Conservation (phyloP, 1,140 invertebrate genomes). For the Magallana gigas region DNA sequence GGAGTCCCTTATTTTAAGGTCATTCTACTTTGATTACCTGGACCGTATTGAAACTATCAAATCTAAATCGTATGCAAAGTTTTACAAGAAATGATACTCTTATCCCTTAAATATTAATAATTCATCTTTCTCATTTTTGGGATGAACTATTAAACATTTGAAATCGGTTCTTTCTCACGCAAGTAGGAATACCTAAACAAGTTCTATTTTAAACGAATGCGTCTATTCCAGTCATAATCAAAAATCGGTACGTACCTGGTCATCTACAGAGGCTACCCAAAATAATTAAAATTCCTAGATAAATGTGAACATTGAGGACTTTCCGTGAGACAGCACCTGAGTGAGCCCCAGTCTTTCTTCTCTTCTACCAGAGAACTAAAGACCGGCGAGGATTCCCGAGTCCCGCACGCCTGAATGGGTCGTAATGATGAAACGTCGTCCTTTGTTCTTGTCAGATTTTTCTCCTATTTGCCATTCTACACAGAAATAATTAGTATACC, state of each 20-base stretch:
- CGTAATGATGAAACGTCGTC: conserved; percentile 1
- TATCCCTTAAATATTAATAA: too few relatives aligned
- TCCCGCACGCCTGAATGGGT: background rate
- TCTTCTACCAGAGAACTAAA: background rate
- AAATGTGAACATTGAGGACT: background rate
- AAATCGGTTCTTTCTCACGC: too few relatives aligned
- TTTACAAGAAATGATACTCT: too few relatives aligned
- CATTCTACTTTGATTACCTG: too few relatives aligned
- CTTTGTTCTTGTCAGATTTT: conserved; percentile 22
- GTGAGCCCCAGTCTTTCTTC: background rate
- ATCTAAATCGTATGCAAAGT: too few relatives aligned
- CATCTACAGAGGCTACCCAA: background rate
- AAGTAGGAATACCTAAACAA: too few relatives aligned
- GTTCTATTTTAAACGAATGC: too few relatives aligned
- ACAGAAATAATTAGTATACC: conserved; percentile 34
- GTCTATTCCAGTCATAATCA: too few relatives aligned
- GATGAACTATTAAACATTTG: too few relatives aligned
- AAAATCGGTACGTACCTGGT: background rate
- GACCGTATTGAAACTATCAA: too few relatives aligned
- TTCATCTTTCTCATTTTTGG: too few relatives aligned
- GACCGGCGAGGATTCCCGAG: background rate
- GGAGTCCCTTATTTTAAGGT: too few relatives aligned
- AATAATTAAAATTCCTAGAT: conserved; percentile 7
- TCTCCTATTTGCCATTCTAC: conserved; percentile 26
- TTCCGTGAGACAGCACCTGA: background rate